Evolutionary conservation across 2,113 vertebrate genomes (phyloP).

Genomic region (Cynocephalus volans): DNA sequence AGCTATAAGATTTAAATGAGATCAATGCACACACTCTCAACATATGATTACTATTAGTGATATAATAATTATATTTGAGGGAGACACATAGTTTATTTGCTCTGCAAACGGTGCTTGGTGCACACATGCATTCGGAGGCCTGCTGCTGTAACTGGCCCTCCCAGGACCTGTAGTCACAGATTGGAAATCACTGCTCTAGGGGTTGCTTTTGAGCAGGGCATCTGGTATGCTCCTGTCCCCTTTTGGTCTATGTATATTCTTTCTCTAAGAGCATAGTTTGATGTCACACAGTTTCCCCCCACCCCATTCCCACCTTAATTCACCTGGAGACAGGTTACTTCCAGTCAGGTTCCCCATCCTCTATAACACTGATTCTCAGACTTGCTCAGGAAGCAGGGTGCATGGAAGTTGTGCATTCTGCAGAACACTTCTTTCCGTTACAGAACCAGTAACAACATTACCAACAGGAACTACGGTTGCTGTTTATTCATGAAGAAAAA

Average conservation of each 20-base stretch:
- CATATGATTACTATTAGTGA: not conserved
- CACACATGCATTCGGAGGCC: not conserved
- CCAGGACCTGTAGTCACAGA: not conserved
- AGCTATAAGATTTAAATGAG: not conserved
- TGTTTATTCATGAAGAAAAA: not conserved
- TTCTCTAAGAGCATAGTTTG: not conserved
- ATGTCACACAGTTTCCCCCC: too few relatives aligned
- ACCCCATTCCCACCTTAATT: not conserved
- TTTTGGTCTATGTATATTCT: not conserved
- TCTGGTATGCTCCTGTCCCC: not conserved
- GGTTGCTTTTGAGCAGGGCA: not conserved
- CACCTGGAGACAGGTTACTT: not conserved
- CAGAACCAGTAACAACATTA: not conserved
- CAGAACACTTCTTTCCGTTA: not conserved
- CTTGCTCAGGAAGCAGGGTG: not conserved
- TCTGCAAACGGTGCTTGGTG: not conserved
- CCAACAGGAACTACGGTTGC: not conserved
- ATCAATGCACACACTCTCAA: not conserved
- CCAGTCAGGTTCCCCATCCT: not conserved
- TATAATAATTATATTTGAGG: not conserved
- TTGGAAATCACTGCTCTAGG: not conserved
- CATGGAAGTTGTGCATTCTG: not conserved
- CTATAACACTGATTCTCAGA: not conserved
- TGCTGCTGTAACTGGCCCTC: not conserved
- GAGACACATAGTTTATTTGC: not conserved